Base-by-base conservation (phyloP, 2,113 vertebrate genomes). In the Bettongia penicillata region DNA sequence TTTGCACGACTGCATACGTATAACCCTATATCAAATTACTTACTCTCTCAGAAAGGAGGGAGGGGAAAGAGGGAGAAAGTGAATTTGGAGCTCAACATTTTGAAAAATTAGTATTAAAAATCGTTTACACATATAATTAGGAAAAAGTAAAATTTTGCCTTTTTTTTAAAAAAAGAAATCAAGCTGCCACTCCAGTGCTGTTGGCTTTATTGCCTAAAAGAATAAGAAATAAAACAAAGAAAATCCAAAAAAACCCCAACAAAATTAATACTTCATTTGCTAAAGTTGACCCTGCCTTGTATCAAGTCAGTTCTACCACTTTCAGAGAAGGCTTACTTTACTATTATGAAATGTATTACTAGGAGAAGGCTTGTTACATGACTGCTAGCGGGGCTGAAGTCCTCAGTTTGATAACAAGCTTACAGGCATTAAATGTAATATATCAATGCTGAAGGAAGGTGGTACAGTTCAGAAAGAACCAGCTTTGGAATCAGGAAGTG, bases 331-430 rank as follows among this genome's bases (percentile, higher is more conserved):
- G 49, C 90, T 89, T 92, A 90, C 90, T 37, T 26, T n/a, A 19
- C 77, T 23, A 8, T 50, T 55, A 23, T 68, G 47, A 93, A 96
- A 51, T 92, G 24, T 89, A 51, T 52, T 43, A 89, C n/a, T 50
- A 53, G 52, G 91, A 91, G n/a, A 92, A 61, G 90, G 23, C 50
- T 51, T 90, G 24, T 89, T 91, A 48, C 37, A 0, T 91, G n/a
- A 61, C 37, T 95, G 47, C 19, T 68, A 93, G 91, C 77, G 47
- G 14, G 90, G 57, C 31, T 89, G 28, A 49, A 90, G 53, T 95
- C 94, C 68, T 94, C 61, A 90, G 84, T 90, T 47, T 93, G 24
- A 96, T 48, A 95, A 90, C 94, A 90, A 92, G 61, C 89, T 94
- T 91, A 95, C 14, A 94, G 43, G 50, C 77, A 90, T 77, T 91